Evolutionary conservation across 2,113 vertebrate species (phyloP), one percentile per base, ranked within the genome.

Genomic region (Rhabdornis inornatus): DNA sequence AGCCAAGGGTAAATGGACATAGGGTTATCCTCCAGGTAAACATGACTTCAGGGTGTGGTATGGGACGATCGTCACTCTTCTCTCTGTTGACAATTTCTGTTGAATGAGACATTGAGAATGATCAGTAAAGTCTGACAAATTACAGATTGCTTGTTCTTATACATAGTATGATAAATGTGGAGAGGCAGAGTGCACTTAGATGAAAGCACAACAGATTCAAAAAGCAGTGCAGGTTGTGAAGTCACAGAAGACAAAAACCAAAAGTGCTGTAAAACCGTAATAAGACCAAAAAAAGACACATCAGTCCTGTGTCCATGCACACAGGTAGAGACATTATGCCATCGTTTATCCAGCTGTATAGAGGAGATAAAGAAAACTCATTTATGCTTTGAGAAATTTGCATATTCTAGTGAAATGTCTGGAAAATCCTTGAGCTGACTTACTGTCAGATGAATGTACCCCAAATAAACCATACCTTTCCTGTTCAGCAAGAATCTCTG

Each of bases 241-340:
- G 11, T 27, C n/a, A 49, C 10, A 31, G 22, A 61, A 52, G 27
- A 59, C 5, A 49, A 28, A 72, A 66, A 21, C 13, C 1, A 2
- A 39, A 90, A 66, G 4, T 23, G 7, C 4, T 11, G 1, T 72
- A 55, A 66, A 79, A 68, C 7, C 1, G 1, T 47, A 66, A 66
- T 27, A 22, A 57, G 15, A 37, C 8, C 0, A 0, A 77, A 74
- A 4, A 40, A 69, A 59, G 5, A 82, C 0, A 0, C 8, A 13
- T 40, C 42, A 13, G 28, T 63, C 15, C 14, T 68, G 4, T 13
- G 55, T 24, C n/a, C 20, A 4, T 8, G n/a, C 11, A 44, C n/a
- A 18, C 8, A 30, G 16, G 4, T 44, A 22, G 20, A 55, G 31
- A 47, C 30, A 44, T 79, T 35, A 47, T 64, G 6, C 6, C 12